Base-by-base conservation (phyloP, 2,113 vertebrate species). In the Casuarius casuarius region DNA sequence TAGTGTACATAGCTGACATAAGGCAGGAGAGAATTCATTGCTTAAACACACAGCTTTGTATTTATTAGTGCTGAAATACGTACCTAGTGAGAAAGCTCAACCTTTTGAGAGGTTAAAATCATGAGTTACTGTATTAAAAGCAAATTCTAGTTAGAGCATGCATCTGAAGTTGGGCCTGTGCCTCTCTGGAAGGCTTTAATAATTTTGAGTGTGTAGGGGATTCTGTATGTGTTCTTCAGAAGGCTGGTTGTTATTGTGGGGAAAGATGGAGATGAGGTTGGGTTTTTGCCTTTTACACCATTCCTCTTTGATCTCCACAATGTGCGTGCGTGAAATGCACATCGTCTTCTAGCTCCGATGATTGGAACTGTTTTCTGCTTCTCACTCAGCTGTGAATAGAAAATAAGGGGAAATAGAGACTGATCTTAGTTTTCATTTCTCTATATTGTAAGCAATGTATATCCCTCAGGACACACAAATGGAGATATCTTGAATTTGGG, bases 1-100 rank as follows among this genome's bases (percentile, higher is more conserved):
- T 92, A 54, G 35, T 70, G 54, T 73, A 28, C 0, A 2, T 79
- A 89, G 74, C 86, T 97, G 91, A 94, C 74, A 89, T 66, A 94
- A 95, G 74, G 35, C 81, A 95, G 92, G 81, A 94, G 87, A 89
- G 78, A 89, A 95, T 96, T 87, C 87, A 51, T 35, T 92, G 44
- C 71, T 63, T 95, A 85, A 95, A 97, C 62, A 94, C 49, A 70
- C 28, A 87, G 44, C 33, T 89, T 95, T 82, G 13, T 91, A 23
- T 87, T 74, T 94, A 31, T 63, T 62, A 70, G 40, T 58, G 40
- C 81, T 80, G 84, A 89, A 95, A 84, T 81, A 48, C 70, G n/a
- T 62, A 59, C 40, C 58, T 49, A 87, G 48, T 75, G 89, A 89
- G 52, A 91, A 91, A 91, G 42, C 6, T 10, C 35, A 82, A 31